phyloP scores from a whole-genome alignment of 2,797 vertebrate genomes.

The Scleropages formosus region DNA sequence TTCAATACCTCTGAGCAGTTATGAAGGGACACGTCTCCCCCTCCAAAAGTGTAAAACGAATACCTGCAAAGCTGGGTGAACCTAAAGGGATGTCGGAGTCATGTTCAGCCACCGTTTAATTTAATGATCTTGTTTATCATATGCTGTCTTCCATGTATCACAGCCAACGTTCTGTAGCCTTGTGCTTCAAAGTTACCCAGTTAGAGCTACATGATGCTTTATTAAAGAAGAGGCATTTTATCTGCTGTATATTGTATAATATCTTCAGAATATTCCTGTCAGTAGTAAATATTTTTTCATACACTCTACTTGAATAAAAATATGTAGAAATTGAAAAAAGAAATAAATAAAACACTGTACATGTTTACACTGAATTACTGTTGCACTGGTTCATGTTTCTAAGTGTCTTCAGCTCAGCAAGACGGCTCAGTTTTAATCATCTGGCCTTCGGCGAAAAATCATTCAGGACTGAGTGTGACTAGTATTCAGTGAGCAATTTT shows the following conservation, averaged over 20 bases:
- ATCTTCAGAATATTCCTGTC: conserved; percentile 50
- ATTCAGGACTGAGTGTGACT: conserved; percentile 21
- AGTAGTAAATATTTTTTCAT: conserved; percentile 58
- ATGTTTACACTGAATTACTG: conserved; percentile 79
- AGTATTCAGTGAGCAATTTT: conserved; percentile 7
- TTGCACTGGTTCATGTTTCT: conserved; percentile 65
- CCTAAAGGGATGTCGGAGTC: conserved; percentile 19
- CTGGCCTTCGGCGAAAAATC: conserved; percentile 25
- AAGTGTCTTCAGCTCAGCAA: conserved; percentile 25
- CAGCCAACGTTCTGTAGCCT: neutral
- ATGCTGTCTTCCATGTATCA: neutral
- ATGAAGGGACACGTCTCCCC: conserved; percentile 4
- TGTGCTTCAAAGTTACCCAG: neutral
- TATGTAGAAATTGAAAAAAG: conserved; percentile 59
- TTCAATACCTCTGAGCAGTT: neutral
- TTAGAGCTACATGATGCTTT: neutral
- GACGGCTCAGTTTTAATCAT: conserved; percentile 21
- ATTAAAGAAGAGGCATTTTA: conserved; percentile 53
- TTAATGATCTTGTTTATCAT: conserved; percentile 1
- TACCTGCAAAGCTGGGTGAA: conserved; percentile 8
- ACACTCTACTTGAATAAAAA: conserved; percentile 73
- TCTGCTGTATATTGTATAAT: conserved; percentile 68
- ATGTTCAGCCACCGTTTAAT: neutral
- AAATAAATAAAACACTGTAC: conserved; percentile 79
- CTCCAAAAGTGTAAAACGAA: conserved; percentile 5